phyloP scores from a whole-genome alignment of 2,797 vertebrate species.

The Orestias chungarensis region DNA sequence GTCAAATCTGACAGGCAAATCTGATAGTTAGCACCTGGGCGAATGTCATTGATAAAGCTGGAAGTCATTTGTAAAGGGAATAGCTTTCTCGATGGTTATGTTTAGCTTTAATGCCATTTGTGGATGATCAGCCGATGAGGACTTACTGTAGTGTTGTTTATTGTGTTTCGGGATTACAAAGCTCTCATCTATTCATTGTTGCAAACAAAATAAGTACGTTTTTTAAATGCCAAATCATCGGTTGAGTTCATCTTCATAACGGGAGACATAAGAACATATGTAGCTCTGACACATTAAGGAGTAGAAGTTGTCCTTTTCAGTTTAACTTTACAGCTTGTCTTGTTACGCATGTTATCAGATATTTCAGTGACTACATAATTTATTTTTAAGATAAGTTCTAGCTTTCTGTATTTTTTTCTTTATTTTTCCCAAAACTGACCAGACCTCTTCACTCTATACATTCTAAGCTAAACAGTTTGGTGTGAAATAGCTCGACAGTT shows the following conservation, averaged over 20 bases:
- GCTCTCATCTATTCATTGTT: not conserved
- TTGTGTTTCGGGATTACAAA: not conserved
- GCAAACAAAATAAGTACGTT: not conserved
- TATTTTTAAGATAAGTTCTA: not conserved
- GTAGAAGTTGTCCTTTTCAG: not conserved
- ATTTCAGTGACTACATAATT: no score
- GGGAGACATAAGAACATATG: not conserved
- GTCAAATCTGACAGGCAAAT: not conserved
- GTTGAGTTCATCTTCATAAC: not conserved
- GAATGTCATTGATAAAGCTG: not conserved
- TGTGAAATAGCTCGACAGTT: no score
- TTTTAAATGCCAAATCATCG: not conserved
- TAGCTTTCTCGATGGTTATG: no score
- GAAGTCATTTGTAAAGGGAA: not conserved
- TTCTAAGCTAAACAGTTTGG: no score
- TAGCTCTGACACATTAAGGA: not conserved
- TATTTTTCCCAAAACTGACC: not conserved
- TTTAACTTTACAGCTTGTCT: not conserved
- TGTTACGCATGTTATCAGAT: not conserved
- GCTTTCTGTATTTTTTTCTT: not conserved
- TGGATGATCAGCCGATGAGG: not conserved
- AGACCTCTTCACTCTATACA: not conserved
- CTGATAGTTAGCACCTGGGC: no score
- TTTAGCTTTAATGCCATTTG: not conserved
- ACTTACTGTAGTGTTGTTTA: not conserved